A percentile compares a stretch with the other conserved stretches of the same genome.
Conservation (phyloP, 2,888 invertebrate genomes). For the Choreutis nemorana region DNA sequence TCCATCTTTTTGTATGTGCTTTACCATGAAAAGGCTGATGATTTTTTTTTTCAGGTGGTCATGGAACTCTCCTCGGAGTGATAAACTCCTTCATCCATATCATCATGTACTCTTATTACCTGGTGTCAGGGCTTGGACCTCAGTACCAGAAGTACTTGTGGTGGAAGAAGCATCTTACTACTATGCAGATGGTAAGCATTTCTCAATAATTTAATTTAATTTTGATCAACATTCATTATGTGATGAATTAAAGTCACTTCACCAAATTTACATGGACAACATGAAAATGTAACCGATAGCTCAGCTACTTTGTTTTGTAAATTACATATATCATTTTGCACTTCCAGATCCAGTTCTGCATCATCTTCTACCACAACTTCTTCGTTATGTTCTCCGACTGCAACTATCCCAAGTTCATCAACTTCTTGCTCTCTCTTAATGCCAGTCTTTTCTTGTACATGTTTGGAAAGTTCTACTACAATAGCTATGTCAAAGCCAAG, state of each 20-base stretch:
- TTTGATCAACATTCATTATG: background rate
- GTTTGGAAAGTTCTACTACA: conserved; percentile 79
- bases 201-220: background rate
- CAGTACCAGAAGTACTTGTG: conserved; percentile 88
- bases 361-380: conserved; percentile 76
- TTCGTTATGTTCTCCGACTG: conserved; percentile 73
- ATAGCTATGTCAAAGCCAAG: conserved; percentile 62
- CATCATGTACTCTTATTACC: conserved; percentile 92
- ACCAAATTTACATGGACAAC: background rate
- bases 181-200: conserved; percentile 84
- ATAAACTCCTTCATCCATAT: conserved; percentile 91
- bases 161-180: conserved; percentile 95
- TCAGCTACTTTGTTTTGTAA: background rate
- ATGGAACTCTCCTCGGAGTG: conserved; percentile 85
- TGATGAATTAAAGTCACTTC: background rate
- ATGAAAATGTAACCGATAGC: background rate
- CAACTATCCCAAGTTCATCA: conserved; percentile 75
- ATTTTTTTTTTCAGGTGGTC: conserved; percentile 72
- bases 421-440: conserved; percentile 72
- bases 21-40: conserved; percentile 11
- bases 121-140: conserved; percentile 88
- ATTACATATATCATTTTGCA: conserved; percentile 8
- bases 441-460: conserved; percentile 77
- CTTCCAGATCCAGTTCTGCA: conserved; percentile 75
- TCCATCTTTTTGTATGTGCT: conserved; percentile 3